Percentiles rank a stretch among this genome's conserved stretches.
These are phyloP conservation scores for Poeciliopsis prolifica DNA, from an alignment of 2,113 vertebrate species.

Conservation along the genomic window DNA sequence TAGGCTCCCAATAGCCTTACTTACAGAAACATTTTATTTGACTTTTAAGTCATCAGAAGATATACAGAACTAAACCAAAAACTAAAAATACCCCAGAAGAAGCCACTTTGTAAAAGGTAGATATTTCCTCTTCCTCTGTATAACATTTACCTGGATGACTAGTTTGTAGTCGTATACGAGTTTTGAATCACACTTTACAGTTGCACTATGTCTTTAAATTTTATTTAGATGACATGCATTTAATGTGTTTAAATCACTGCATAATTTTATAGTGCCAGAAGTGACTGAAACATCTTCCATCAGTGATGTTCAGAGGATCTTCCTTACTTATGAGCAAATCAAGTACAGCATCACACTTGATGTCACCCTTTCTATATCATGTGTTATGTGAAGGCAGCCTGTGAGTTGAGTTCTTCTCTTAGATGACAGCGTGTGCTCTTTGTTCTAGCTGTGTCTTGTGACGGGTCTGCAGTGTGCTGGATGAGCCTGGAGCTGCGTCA, in stretches of 20 bases:
- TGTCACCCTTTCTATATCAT: constrained; percentile 15
- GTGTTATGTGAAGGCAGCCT: constrained; percentile 15
- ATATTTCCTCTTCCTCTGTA: background rate
- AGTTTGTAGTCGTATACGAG: background rate
- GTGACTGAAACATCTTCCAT: background rate
- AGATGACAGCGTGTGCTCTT: constrained; percentile 59
- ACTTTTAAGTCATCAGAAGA: background rate
- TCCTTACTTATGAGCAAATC: background rate
- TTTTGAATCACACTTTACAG: background rate
- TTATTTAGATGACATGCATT: background rate
- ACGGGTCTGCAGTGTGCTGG: constrained; percentile 70
- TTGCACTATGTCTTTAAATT: background rate
- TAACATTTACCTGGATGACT: background rate
- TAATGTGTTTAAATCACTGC: background rate
- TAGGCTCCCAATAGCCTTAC: background rate
- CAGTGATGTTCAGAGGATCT: constrained; percentile 6
- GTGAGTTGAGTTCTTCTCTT: constrained; percentile 38
- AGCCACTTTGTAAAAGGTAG: background rate
- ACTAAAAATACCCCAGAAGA: background rate
- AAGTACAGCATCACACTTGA: constrained; percentile 7
- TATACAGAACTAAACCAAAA: too few relatives aligned
- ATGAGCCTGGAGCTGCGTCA: constrained; percentile 71
- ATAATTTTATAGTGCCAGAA: background rate
- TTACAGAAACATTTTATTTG: background rate
- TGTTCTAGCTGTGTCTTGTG: constrained; percentile 69